Percentiles rank a stretch among this genome's conserved stretches.
phyloP scores from a whole-genome alignment of 2,888 invertebrate genomes.

The Eilema caniola region DNA sequence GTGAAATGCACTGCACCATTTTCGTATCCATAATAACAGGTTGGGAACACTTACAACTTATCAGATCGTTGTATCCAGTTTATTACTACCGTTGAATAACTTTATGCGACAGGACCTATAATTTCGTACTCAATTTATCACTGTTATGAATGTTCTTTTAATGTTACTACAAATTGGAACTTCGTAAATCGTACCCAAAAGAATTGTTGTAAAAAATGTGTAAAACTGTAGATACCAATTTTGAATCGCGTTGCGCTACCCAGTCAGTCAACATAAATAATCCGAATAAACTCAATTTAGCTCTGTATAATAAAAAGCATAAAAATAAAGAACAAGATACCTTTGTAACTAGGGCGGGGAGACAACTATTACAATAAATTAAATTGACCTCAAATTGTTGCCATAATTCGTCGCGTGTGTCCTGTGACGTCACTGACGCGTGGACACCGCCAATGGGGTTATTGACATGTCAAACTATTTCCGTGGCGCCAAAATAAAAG shows the following conservation, averaged over 20 bases:
- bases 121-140: conserved; percentile 41
- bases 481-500: conserved; percentile 84
- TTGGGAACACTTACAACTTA: conserved; percentile 52
- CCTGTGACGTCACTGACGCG: conserved; percentile 79
- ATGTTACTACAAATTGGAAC: not conserved
- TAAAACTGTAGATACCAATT: not conserved
- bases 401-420: conserved; percentile 71
- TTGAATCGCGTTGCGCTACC: conserved; percentile 9
- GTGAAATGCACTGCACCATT: conserved; percentile 53
- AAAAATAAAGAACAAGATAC: conserved; percentile 64
- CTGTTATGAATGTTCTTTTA: conserved; percentile 14
- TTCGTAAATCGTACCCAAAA: not conserved
- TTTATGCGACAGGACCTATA: conserved; percentile 44
- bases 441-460: conserved; percentile 82
- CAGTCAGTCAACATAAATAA: conserved; percentile 34
- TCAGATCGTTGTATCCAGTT: conserved; percentile 59
- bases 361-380: conserved; percentile 77
- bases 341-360: conserved; percentile 70
- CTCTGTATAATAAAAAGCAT: conserved; percentile 47
- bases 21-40: conserved; percentile 59
- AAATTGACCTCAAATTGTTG: conserved; percentile 80
- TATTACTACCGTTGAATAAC: conserved; percentile 51
- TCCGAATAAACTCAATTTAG: conserved; percentile 42
- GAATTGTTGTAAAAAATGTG: no score
- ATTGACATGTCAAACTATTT: conserved; percentile 86